Conservation (phyloP, 1,140 invertebrate genomes). For the Zophobas atratus region DNA sequence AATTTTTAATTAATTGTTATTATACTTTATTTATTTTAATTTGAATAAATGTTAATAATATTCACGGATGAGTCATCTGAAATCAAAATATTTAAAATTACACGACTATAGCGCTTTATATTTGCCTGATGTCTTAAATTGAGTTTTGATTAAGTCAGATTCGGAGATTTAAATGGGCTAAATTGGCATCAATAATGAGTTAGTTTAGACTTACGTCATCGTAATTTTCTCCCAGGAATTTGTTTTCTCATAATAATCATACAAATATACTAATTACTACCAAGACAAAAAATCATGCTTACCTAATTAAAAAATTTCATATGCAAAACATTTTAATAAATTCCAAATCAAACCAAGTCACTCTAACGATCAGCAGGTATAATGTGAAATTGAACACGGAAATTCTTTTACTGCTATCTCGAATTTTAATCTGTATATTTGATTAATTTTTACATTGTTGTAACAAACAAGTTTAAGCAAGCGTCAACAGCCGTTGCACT, state of each 20-base stretch:
- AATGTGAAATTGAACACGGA: not conserved
- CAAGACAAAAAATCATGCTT: not conserved
- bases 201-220: not conserved
- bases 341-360: not conserved
- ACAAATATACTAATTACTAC: no score
- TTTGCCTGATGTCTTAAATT: conserved; percentile 13
- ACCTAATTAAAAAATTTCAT: not conserved
- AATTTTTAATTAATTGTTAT: conserved; percentile 36
- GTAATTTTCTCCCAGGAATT: not conserved
- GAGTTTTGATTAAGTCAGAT: conserved; percentile 9
- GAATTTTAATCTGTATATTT: not conserved
- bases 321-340: conserved; percentile 9
- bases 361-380: no score
- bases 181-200: not conserved
- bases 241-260: no score
- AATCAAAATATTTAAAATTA: conserved; percentile 19
- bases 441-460: conserved; percentile 14
- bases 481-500: not conserved
- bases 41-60: conserved; percentile 11
- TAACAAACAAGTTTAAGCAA: not conserved
- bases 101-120: not conserved
- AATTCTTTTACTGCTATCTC: conserved; percentile 3
- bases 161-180: conserved; percentile 3
- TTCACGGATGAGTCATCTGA: conserved; percentile 1
- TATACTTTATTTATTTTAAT: conserved; percentile 9